Percentiles rank a stretch among this genome's conserved stretches.
Conservation (phyloP, 2,797 vertebrate genomes). For the Onychomys leucogaster region DNA sequence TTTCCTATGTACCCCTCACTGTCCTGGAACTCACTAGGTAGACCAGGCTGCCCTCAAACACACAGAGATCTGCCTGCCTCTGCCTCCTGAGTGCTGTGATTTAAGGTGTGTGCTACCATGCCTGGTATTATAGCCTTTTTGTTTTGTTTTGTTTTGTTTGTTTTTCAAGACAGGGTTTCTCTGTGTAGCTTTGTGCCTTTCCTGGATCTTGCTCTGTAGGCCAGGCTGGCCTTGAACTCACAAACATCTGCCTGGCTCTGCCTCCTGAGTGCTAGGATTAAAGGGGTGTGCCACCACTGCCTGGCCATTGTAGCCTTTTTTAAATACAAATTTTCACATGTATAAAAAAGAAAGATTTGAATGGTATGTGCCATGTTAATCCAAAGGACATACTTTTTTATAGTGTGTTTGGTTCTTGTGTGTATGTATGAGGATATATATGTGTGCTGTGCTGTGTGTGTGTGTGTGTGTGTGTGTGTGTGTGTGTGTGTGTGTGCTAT, state of each 20-base stretch:
- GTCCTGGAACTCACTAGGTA: background rate
- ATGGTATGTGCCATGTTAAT: background rate
- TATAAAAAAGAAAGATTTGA: background rate
- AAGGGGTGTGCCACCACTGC: background rate
- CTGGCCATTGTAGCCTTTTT: background rate
- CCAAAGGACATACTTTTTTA: background rate
- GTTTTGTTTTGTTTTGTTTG: no score
- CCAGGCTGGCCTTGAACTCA: background rate
- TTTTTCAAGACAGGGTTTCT: background rate
- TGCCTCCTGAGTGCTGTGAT: background rate
- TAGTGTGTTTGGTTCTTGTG: background rate
- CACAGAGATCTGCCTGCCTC: background rate
- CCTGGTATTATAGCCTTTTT: background rate
- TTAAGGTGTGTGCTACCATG: background rate
- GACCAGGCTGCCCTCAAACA: background rate
- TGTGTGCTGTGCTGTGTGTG: background rate
- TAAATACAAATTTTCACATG: slow-evolving; percentile 5
- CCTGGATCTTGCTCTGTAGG: background rate
- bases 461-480: background rate
- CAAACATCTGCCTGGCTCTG: background rate
- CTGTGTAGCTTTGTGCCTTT: background rate
- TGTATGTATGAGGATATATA: no score
- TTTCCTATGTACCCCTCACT: background rate
- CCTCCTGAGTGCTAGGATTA: background rate
- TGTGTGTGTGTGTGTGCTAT: background rate